Evolutionary conservation across 2,888 invertebrate species (phyloP).

Genomic region (Lasioglossum lativentre): DNA sequence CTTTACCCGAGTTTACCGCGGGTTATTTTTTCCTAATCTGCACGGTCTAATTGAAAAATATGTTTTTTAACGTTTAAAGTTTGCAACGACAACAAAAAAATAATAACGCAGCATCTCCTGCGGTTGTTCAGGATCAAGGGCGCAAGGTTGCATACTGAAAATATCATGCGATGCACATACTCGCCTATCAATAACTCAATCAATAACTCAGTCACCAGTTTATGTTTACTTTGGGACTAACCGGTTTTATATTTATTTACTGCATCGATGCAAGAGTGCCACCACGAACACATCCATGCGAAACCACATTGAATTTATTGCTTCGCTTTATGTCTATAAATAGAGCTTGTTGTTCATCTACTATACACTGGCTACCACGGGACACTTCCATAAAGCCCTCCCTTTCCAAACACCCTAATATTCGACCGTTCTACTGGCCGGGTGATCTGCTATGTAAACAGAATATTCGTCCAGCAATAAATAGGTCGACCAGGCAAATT

Average conservation of each 20-base stretch:
- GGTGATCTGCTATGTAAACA: not conserved
- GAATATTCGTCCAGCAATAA: not conserved
- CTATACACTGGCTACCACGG: not conserved
- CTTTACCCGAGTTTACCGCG: not conserved
- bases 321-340: conserved; percentile 11
- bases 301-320: conserved; percentile 12
- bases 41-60: not conserved
- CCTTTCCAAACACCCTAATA: conserved; percentile 10
- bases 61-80: not conserved
- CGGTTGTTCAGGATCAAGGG: conserved; percentile 22
- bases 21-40: not conserved
- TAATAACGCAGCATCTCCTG: not conserved
- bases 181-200: conserved; percentile 54
- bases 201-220: conserved; percentile 45
- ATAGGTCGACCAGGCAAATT: not conserved
- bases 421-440: not conserved
- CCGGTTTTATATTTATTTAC: conserved; percentile 46
- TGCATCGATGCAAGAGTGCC: conserved; percentile 6
- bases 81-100: not conserved
- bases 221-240: conserved; percentile 45
- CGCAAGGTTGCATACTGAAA: conserved; percentile 35
- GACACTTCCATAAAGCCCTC: not conserved
- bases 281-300: not conserved
- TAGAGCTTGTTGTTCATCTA: not conserved
- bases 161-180: conserved; percentile 36